Evolutionary conservation across 2,113 vertebrate species (phyloP), one percentile per base, ranked within the genome.

Genomic region (Prolemur simus): DNA sequence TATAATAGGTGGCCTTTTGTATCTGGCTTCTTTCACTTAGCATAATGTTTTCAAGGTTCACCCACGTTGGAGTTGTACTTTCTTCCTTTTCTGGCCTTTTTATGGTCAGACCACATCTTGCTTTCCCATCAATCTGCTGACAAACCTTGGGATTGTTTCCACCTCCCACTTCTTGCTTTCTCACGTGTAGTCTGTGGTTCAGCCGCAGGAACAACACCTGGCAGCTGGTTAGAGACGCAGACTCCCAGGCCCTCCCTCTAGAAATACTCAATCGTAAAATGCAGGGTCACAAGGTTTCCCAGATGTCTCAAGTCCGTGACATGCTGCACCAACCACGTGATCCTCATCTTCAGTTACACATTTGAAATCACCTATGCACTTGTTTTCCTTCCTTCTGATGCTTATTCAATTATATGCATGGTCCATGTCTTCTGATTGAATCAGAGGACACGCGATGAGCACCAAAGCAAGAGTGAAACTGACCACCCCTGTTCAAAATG

Each of bases 301-400:
- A 74, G 5, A 32, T 5, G 34, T 47, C 58, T 87, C 49, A 15
- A 47, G 49, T 68, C 18, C 4, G 6, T 37, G 71, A 68, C 5
- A 37, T 8, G 12, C 7, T 39, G 13, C 9, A 45, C 37, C 56
- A 11, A 63, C 60, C 91, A 14, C 1, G 4, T 15, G 47, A 29
- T 10, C n/a, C 60, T 47, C 32, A 42, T 47, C 45, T 58, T 66
- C n/a, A 2, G 47, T 45, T 6, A 20, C 6, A 1, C 58, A 1
- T 0, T 0, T 13, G 32, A 32, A 83, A 21, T 32, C 63, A 4
- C 58, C 45, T 39, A 9, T 5, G 0, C 5, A 7, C 14, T 20
- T 17, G 17, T 49, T 66, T 47, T 47, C 47, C 87, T 76, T 45
- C 3, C 13, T n/a, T 17, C 23, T 1, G 47, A 56, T 25, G 54